phyloP scores from a whole-genome alignment of 1,140 invertebrate species.

The Palaemon carinicauda region DNA sequence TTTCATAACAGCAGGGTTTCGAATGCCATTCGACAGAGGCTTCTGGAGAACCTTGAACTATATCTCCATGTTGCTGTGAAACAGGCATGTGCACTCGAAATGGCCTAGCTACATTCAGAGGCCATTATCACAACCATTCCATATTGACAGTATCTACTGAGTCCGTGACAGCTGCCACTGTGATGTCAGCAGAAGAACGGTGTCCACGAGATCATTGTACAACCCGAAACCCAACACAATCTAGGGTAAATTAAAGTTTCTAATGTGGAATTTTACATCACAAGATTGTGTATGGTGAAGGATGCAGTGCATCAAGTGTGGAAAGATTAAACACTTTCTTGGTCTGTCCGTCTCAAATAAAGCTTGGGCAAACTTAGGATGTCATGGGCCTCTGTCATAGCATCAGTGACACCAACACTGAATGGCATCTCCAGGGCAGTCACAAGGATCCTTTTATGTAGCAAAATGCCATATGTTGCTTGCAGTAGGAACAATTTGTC shows the following conservation, averaged over 20 bases:
- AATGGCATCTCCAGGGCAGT: constrained; percentile 8
- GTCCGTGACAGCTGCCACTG: no score
- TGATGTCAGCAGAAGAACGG: no score
- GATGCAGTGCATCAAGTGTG: neutral
- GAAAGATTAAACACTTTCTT: neutral
- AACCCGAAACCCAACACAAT: neutral
- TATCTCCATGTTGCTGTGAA: no score
- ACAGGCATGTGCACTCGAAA: no score
- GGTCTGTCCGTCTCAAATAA: constrained; percentile 11
- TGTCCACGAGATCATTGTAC: neutral
- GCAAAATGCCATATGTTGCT: neutral
- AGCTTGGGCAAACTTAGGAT: neutral
- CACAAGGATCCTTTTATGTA: neutral
- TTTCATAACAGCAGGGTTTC: no score
- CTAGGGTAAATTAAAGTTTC: neutral
- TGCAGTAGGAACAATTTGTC: constrained; percentile 6
- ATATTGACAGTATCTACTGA: no score
- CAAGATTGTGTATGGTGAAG: neutral
- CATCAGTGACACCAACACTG: neutral
- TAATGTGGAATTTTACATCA: neutral
- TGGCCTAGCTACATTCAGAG: no score
- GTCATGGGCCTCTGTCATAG: neutral
- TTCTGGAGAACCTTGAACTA: no score
- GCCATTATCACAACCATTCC: no score
- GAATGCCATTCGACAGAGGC: no score